phyloP scores from a whole-genome alignment of 2,797 vertebrate species.

The Pelochelys cantorii region DNA sequence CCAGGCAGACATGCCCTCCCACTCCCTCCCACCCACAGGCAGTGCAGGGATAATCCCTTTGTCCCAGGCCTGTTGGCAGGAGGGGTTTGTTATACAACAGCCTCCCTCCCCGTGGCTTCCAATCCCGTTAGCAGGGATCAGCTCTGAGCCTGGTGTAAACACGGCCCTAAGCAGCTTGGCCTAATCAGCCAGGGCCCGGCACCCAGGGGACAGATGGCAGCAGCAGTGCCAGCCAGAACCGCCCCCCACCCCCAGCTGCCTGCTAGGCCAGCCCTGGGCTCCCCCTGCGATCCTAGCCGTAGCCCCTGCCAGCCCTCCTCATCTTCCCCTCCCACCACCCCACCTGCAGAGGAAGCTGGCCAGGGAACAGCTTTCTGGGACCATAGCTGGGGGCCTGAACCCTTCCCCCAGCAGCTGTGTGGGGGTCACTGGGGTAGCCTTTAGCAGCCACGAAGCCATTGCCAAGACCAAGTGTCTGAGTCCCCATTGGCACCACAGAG shows the following conservation, averaged over 20 bases:
- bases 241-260: too few species aligned
- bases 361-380: too few species aligned
- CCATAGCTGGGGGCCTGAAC: too few species aligned
- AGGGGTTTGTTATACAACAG: neutral
- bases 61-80: neutral
- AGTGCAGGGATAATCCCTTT: neutral
- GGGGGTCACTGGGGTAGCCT: too few species aligned
- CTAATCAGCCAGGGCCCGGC: neutral
- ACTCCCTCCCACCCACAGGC: neutral
- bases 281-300: too few species aligned
- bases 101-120: too few species aligned
- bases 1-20: neutral
- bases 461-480: neutral
- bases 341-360: too few species aligned
- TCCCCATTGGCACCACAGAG: too few species aligned
- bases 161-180: neutral
- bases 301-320: too few species aligned
- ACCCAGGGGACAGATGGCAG: neutral
- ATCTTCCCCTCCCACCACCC: too few species aligned
- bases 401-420: too few species aligned
- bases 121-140: neutral
- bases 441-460: neutral
- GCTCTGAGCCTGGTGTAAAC: neutral
- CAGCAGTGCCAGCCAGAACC: neutral
- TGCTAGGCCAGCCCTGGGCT: too few species aligned